Evolutionary conservation across 2,113 vertebrate genomes (phyloP).

Genomic region (Salvelinus namaycush): DNA sequence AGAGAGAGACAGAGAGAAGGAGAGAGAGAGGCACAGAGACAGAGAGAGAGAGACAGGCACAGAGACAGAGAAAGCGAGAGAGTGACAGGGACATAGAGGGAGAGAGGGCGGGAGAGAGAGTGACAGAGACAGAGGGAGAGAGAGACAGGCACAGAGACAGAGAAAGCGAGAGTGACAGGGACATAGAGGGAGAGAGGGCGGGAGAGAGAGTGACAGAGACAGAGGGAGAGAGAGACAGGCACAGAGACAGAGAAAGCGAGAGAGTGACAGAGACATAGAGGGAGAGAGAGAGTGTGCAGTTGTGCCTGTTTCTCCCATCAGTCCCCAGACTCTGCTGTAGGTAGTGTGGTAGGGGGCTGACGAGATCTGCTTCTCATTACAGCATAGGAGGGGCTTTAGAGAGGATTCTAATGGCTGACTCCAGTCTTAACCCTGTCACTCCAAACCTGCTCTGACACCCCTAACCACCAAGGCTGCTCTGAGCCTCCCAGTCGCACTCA

Average conservation of each 20-base stretch:
- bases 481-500: slow-evolving; percentile 43
- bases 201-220: slow-evolving; percentile 3
- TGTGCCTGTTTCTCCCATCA: slow-evolving; percentile 37
- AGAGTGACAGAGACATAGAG: slow-evolving; percentile 21
- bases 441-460: slow-evolving; percentile 35
- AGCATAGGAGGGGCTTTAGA: slow-evolving; percentile 43
- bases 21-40: slow-evolving; percentile 1
- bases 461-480: slow-evolving; percentile 41
- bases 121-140: no score
- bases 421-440: slow-evolving; percentile 59
- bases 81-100: neutral
- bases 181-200: neutral
- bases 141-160: neutral
- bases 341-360: slow-evolving; percentile 19
- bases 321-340: slow-evolving; percentile 21
- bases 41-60: slow-evolving; percentile 1
- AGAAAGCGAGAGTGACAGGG: neutral
- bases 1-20: slow-evolving; percentile 23
- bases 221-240: no score
- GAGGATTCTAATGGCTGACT: slow-evolving; percentile 56
- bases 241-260: neutral
- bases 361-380: slow-evolving; percentile 62
- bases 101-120: no score
- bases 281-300: slow-evolving; percentile 8
- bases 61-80: neutral